Conservation (phyloP, 1,140 invertebrate species). For the Agrypnia vestita region DNA sequence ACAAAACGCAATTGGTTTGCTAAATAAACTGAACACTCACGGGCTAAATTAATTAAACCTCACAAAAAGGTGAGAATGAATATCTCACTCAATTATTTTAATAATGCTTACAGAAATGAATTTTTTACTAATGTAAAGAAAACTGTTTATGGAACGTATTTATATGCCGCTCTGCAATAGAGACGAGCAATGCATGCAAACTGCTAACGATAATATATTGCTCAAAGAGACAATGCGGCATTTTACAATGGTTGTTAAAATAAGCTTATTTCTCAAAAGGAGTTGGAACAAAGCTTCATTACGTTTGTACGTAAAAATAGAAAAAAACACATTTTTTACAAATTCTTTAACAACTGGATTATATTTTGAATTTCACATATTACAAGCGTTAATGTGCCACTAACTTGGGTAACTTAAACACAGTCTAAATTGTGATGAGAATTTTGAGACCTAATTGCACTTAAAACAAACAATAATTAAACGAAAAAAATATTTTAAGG, state of each 20-base stretch:
- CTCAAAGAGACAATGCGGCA: not conserved
- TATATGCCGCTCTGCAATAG: slow-evolving; percentile 10
- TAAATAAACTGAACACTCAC: not conserved
- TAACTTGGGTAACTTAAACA: not conserved
- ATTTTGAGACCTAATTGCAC: not conserved
- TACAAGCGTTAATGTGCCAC: not conserved
- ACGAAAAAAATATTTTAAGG: too few species aligned
- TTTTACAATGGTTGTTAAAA: not conserved
- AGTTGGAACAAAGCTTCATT: not conserved
- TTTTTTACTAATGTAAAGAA: not conserved
- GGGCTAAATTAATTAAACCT: not conserved
- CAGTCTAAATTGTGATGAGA: not conserved
- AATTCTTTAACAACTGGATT: not conserved
- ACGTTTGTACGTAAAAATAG: not conserved
- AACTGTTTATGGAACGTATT: not conserved
- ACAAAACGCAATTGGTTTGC: not conserved
- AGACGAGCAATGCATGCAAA: slow-evolving; percentile 27
- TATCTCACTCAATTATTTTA: too few species aligned
- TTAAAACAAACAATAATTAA: too few species aligned
- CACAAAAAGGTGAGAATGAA: not conserved
- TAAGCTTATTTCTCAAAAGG: not conserved
- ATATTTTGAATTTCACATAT: not conserved
- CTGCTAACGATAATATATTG: slow-evolving; percentile 18
- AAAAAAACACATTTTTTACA: not conserved
- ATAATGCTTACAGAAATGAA: too few species aligned